These are phyloP conservation scores for Micrasema longulum DNA, from an alignment of 1,140 invertebrate genomes.

Conservation along the genomic window DNA sequence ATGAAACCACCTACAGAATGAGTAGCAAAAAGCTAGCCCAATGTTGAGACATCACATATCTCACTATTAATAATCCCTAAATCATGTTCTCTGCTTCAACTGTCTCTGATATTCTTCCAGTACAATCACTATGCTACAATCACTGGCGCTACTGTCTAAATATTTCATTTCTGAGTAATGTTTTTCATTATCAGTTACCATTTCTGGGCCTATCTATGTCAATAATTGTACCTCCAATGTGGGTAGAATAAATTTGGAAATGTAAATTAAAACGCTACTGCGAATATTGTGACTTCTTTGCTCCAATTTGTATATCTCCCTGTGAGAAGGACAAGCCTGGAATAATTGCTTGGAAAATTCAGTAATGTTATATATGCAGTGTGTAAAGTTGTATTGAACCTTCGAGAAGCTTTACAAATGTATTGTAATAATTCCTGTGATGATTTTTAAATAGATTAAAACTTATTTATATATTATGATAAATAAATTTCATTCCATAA, in stretches of 20 bases:
- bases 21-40: slow-evolving; percentile 39
- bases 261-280: too few relatives aligned
- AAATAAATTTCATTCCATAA: slow-evolving; percentile 50
- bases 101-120: too few relatives aligned
- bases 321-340: too few relatives aligned
- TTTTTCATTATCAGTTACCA: too few relatives aligned
- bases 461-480: slow-evolving; percentile 43
- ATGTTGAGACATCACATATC: slow-evolving; percentile 47
- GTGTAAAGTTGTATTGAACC: slow-evolving; percentile 34
- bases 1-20: slow-evolving; percentile 30
- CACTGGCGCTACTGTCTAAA: background rate
- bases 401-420: slow-evolving; percentile 40
- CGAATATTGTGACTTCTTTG: too few relatives aligned
- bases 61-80: slow-evolving; percentile 29
- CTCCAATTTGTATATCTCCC: too few relatives aligned
- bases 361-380: slow-evolving; percentile 42
- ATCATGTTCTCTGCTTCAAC: slow-evolving; percentile 7
- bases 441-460: slow-evolving; percentile 48
- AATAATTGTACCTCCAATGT: too few relatives aligned
- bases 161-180: too few relatives aligned
- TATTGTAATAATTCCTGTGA: slow-evolving; percentile 49
- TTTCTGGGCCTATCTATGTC: too few relatives aligned
- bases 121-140: too few relatives aligned
- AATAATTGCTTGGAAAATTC: background rate
- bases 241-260: too few relatives aligned